Conservation (phyloP, 2,888 invertebrate species). For the Nomada fabriciana region DNA sequence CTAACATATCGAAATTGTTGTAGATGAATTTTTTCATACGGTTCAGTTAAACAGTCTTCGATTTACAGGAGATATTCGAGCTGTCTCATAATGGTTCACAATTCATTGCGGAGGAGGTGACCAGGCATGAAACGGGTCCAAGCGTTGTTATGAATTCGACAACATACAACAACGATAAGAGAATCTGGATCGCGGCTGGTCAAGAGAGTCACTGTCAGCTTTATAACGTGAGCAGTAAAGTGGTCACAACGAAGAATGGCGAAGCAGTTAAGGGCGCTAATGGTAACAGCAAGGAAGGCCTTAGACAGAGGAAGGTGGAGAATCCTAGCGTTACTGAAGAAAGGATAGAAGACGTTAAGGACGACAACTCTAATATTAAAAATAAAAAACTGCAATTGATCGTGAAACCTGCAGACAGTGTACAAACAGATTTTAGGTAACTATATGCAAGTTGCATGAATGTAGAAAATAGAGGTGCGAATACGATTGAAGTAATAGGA, state of each 20-base stretch:
- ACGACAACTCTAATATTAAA: slow-evolving; percentile 77
- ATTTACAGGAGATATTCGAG: slow-evolving; percentile 95
- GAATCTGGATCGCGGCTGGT: slow-evolving; percentile 93
- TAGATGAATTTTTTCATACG: background rate
- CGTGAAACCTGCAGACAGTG: slow-evolving; percentile 91
- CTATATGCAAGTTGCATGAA: background rate
- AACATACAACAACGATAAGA: slow-evolving; percentile 89
- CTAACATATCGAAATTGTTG: too few relatives aligned
- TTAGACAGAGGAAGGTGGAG: slow-evolving; percentile 85
- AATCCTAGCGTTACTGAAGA: slow-evolving; percentile 52
- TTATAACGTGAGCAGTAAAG: slow-evolving; percentile 88
- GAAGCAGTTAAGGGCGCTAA: slow-evolving; percentile 85
- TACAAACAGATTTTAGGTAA: slow-evolving; percentile 94
- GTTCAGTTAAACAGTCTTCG: background rate
- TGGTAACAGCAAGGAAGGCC: slow-evolving; percentile 74
- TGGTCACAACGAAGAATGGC: slow-evolving; percentile 83
- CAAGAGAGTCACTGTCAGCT: slow-evolving; percentile 96
- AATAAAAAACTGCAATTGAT: slow-evolving; percentile 89
- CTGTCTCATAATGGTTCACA: slow-evolving; percentile 93
- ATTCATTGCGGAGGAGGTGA: slow-evolving; percentile 94
- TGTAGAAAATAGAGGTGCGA: background rate
- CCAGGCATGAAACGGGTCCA: slow-evolving; percentile 94
- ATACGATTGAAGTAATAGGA: background rate
- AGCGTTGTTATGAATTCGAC: slow-evolving; percentile 97
- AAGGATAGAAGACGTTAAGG: slow-evolving; percentile 72